phyloP scores from a whole-genome alignment of 2,888 invertebrate species.

The Drosophila mimetica region DNA sequence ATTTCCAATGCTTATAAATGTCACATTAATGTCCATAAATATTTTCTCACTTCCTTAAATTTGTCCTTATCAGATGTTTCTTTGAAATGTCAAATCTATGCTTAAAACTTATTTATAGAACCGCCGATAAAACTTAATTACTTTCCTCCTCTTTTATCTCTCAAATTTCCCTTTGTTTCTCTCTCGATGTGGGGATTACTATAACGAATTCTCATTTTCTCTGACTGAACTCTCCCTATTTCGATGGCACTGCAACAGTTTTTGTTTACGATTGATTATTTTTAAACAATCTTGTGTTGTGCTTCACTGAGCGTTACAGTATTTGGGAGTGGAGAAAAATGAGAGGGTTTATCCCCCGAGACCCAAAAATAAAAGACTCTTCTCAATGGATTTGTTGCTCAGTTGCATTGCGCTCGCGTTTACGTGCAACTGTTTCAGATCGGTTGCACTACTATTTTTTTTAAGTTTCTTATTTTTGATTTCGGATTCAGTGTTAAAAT shows the following conservation, averaged over 20 bases:
- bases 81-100: constrained; percentile 1
- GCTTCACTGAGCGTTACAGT: constrained; percentile 58
- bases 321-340: constrained; percentile 20
- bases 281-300: constrained; percentile 53
- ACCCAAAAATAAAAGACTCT: constrained; percentile 66
- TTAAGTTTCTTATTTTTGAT: constrained; percentile 16
- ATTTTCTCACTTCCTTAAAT: not conserved
- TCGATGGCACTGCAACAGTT: constrained; percentile 18
- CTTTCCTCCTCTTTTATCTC: not conserved
- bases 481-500: constrained; percentile 21
- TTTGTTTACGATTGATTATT: constrained; percentile 53
- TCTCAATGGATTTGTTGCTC: constrained; percentile 41
- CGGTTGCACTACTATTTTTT: constrained; percentile 55
- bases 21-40: not conserved
- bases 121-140: constrained; percentile 17
- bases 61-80: not conserved
- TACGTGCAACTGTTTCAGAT: constrained; percentile 64
- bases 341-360: constrained; percentile 26
- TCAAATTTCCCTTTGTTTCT: constrained; percentile 10
- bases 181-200: not conserved
- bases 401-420: constrained; percentile 77
- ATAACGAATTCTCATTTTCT: constrained; percentile 2
- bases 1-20: not conserved
- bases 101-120: constrained; percentile 33
- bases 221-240: constrained; percentile 10